Conservation (phyloP, 2,113 vertebrate genomes). For the Erpornis zantholeuca region DNA sequence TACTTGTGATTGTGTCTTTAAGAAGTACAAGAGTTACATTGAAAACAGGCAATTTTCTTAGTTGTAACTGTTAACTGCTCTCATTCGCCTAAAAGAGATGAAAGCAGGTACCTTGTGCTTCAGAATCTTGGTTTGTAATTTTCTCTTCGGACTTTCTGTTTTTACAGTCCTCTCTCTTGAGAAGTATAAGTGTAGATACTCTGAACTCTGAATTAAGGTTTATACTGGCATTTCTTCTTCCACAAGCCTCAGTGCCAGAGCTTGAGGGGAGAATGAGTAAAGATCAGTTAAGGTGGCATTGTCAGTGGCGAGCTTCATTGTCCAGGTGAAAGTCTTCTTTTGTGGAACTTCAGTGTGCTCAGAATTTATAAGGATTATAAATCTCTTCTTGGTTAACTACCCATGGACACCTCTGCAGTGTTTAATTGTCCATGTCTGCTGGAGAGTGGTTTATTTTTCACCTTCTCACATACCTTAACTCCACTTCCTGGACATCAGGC, state of each 20-base stretch:
- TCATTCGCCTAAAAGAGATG: not conserved
- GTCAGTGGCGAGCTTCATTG: not conserved
- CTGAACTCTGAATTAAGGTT: not conserved
- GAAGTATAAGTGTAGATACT: not conserved
- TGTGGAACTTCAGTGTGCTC: not conserved
- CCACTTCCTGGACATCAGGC: not conserved
- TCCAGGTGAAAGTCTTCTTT: not conserved
- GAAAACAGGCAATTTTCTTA: not conserved
- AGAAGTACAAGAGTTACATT: not conserved
- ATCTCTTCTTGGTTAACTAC: not conserved
- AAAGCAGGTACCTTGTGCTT: not conserved
- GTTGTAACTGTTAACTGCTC: not conserved
- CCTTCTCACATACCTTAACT: not conserved
- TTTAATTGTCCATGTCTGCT: not conserved
- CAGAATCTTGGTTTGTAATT: not conserved
- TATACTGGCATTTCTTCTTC: not conserved
- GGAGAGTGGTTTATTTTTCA: not conserved
- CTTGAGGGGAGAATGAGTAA: not conserved
- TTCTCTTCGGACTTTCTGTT: not conserved
- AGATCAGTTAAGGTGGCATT: not conserved
- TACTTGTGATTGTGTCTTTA: not conserved
- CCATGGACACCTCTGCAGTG: not conserved
- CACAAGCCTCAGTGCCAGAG: not conserved
- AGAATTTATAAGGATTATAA: not conserved
- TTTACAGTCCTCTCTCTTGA: not conserved